These are phyloP conservation scores for Anguilla megastoma DNA, from an alignment of 2,797 vertebrate genomes.

Conservation along the genomic window DNA sequence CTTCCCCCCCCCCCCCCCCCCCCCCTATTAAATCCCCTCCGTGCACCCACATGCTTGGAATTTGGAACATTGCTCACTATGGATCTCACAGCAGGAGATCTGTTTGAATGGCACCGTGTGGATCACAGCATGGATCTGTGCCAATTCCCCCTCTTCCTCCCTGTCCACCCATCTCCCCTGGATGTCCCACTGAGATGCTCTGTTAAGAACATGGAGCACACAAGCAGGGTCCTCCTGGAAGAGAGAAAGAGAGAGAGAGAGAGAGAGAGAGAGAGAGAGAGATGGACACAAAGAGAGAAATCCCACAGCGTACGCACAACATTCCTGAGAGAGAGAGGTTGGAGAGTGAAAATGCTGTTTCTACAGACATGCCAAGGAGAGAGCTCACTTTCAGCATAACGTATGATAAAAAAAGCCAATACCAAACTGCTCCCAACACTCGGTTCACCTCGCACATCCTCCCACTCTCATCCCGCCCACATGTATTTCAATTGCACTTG, in stretches of 20 bases:
- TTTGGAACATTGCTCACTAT: constrained; percentile 43
- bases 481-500: not conserved
- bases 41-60: constrained; percentile 25
- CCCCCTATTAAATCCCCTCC: constrained; percentile 54
- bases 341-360: not conserved
- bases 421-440: not conserved
- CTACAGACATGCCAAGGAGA: not conserved
- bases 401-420: constrained; percentile 15
- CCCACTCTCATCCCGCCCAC: constrained; percentile 10
- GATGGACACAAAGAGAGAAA: too few relatives aligned
- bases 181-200: constrained; percentile 52
- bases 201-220: constrained; percentile 52
- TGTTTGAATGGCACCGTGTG: not conserved
- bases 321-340: too few relatives aligned
- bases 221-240: constrained; percentile 43
- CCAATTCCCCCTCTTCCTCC: constrained; percentile 45
- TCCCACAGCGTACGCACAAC: too few relatives aligned
- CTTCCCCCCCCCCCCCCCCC: constrained; percentile 44
- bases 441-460: not conserved
- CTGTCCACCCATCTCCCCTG: constrained; percentile 29
- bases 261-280: too few relatives aligned
- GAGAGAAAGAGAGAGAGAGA: not conserved
- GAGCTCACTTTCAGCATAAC: not conserved
- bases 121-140: constrained; percentile 42
- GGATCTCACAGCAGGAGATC: not conserved